A percentile compares a stretch with the other conserved stretches of the same genome.
Evolutionary conservation across 2,888 invertebrate species (phyloP).

Genomic region (Drosophila histrio): DNA sequence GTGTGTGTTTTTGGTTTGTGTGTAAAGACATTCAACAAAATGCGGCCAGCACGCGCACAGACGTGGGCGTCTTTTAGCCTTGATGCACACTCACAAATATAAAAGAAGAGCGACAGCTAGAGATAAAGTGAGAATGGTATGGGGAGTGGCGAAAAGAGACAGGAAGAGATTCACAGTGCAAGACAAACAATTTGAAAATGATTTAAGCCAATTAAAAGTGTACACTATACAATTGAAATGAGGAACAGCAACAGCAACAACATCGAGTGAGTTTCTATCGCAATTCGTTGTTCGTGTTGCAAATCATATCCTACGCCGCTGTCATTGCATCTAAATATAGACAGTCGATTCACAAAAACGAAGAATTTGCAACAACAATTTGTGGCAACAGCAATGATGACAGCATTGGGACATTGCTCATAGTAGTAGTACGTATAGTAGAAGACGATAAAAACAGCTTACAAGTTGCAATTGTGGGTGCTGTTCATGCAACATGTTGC

Average conservation of each 20-base stretch:
- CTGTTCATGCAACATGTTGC: conserved; percentile 44
- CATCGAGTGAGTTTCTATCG: not conserved
- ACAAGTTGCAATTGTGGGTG: conserved; percentile 18
- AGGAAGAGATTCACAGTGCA: conserved; percentile 37
- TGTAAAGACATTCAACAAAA: conserved; percentile 64
- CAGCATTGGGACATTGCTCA: conserved; percentile 23
- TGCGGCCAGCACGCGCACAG: conserved; percentile 68
- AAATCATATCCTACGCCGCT: conserved; percentile 61
- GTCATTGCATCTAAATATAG: conserved; percentile 73
- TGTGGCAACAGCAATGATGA: conserved; percentile 14
- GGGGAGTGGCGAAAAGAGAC: not conserved
- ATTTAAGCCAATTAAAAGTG: conserved; percentile 74
- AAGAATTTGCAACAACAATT: conserved; percentile 51
- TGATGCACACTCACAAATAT: conserved; percentile 30
- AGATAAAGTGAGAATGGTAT: not conserved
- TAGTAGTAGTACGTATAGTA: not conserved
- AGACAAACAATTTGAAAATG: conserved; percentile 72
- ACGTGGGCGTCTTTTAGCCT: conserved; percentile 68
- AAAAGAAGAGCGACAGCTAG: not conserved
- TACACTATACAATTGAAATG: conserved; percentile 17
- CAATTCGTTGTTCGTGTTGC: conserved; percentile 35
- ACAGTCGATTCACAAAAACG: conserved; percentile 45
- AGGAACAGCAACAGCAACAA: not conserved
- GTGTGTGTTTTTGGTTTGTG: conserved; percentile 2
- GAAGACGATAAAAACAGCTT: not conserved